These are phyloP conservation scores for Philonicus albiceps DNA, from an alignment of 2,888 invertebrate species.

Conservation along the genomic window DNA sequence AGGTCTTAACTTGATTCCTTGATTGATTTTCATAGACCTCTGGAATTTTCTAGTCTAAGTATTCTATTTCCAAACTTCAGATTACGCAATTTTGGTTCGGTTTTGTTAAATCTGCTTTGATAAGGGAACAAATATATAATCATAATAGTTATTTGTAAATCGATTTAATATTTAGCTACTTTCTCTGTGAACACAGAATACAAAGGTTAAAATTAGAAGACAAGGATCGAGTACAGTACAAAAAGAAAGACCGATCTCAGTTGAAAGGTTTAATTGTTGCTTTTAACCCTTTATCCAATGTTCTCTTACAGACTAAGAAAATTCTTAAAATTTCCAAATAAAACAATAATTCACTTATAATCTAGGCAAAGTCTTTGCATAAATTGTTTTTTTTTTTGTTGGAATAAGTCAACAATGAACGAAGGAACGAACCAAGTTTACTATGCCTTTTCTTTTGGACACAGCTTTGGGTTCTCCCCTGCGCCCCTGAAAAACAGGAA, in stretches of 20 bases:
- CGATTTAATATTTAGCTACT: not conserved
- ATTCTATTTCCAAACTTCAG: too few relatives aligned
- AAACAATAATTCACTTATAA: slow-evolving; percentile 8
- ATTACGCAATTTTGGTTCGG: too few relatives aligned
- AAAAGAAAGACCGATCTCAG: not conserved
- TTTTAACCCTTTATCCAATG: slow-evolving; percentile 17
- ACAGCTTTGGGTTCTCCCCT: not conserved
- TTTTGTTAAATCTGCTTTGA: not conserved
- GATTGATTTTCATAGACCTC: not conserved
- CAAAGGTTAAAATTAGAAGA: not conserved
- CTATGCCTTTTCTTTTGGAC: not conserved
- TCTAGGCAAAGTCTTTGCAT: not conserved
- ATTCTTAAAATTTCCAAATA: not conserved
- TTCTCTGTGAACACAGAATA: not conserved
- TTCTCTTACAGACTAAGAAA: not conserved
- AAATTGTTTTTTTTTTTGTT: not conserved
- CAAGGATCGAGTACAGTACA: not conserved
- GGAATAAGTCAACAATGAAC: slow-evolving; percentile 10
- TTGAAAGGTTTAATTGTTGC: slow-evolving; percentile 20
- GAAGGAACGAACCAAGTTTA: not conserved
- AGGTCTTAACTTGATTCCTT: too few relatives aligned
- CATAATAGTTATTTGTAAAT: not conserved
- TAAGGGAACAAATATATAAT: not conserved
- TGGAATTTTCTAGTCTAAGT: not conserved
- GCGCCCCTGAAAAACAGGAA: not conserved